phyloP scores from a whole-genome alignment of 1,140 invertebrate species.

The Caenorhabditis remanei region DNA sequence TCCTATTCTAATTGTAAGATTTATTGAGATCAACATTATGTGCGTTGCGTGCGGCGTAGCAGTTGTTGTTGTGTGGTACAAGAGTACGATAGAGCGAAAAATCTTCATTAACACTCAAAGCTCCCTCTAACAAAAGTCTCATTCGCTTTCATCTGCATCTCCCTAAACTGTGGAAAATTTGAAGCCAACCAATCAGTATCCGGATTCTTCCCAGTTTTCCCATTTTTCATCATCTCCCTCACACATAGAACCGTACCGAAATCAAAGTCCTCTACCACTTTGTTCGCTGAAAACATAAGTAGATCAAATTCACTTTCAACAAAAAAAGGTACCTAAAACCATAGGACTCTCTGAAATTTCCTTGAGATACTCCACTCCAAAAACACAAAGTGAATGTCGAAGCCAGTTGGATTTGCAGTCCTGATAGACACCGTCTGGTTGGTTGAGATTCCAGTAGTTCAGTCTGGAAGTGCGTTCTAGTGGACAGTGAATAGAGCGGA shows the following conservation, averaged over 20 bases:
- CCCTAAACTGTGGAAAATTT: constrained; percentile 7
- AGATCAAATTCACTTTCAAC: too few species aligned
- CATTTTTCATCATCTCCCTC: constrained; percentile 49
- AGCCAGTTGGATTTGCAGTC: constrained; percentile 36
- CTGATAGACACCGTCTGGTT: not conserved
- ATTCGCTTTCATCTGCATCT: constrained; percentile 22
- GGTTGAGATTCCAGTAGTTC: constrained; percentile 40
- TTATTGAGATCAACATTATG: too few species aligned
- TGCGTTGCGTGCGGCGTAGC: too few species aligned
- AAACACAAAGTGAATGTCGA: constrained; percentile 32
- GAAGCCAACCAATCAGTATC: not conserved
- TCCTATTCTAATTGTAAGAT: too few species aligned
- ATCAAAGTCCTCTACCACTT: constrained; percentile 33
- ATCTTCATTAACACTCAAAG: not conserved
- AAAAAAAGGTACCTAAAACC: constrained; percentile 8
- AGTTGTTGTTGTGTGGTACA: too few species aligned
- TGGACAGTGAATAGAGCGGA: not conserved
- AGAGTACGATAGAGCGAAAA: too few species aligned
- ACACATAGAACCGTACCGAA: constrained; percentile 47
- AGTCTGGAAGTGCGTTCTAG: not conserved
- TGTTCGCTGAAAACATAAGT: constrained; percentile 48
- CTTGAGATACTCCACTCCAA: constrained; percentile 47
- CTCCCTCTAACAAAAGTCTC: not conserved
- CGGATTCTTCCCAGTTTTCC: not conserved
- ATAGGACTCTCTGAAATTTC: constrained; percentile 12